Conservation (phyloP, 1,140 invertebrate species). For the Lutraria rhynchaena region DNA sequence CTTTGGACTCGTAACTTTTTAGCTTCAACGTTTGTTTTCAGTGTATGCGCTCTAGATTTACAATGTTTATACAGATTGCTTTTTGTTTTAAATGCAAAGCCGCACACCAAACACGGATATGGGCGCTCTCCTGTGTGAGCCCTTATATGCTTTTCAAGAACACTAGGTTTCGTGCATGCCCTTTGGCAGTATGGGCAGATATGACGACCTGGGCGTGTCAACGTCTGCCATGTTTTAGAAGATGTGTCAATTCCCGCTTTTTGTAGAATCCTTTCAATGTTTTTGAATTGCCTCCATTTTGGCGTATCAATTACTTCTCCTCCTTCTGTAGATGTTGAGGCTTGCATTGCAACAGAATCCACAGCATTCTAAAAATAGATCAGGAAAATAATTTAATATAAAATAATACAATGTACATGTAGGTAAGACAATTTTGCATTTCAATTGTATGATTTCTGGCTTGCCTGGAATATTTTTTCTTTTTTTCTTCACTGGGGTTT, state of each 20-base stretch:
- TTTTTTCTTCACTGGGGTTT: no score
- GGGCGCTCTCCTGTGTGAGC: constrained; percentile 94
- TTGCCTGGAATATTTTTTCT: no score
- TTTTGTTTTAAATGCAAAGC: constrained; percentile 96
- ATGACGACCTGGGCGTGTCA: constrained; percentile 84
- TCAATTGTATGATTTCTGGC: no score
- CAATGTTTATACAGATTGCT: constrained; percentile 97
- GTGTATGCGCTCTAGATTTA: constrained; percentile 89
- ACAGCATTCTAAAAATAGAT: no score
- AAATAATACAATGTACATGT: no score
- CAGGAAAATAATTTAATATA: no score
- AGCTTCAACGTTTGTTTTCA: constrained; percentile 65
- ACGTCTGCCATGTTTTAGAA: constrained; percentile 64
- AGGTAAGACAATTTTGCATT: no score
- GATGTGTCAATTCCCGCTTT: constrained; percentile 43
- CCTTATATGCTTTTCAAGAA: constrained; percentile 95
- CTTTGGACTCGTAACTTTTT: constrained; percentile 15
- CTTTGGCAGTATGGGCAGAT: constrained; percentile 94
- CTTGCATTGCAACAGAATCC: background rate
- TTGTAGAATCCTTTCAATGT: constrained; percentile 48
- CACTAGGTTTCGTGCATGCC: constrained; percentile 95
- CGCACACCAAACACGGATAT: constrained; percentile 93
- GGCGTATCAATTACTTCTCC: constrained; percentile 1
- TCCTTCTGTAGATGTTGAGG: background rate
- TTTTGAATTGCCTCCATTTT: constrained; percentile 35